A percentile compares a stretch with the other conserved stretches of the same genome.
Evolutionary conservation across 2,113 vertebrate genomes (phyloP).

Genomic region (Eulacestoma nigropectus): DNA sequence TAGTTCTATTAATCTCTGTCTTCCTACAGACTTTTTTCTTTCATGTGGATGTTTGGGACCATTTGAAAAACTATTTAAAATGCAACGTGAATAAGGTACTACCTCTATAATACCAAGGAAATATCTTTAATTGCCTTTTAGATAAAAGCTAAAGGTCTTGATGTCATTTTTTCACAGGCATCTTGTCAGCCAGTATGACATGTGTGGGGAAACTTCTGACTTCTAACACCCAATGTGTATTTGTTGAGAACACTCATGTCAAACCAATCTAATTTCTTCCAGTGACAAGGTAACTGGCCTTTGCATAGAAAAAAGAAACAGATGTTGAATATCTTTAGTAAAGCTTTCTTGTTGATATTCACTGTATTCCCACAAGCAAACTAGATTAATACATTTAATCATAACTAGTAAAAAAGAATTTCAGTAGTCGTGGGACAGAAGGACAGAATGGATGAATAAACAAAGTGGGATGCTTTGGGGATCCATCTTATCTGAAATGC

Average conservation of each 20-base stretch:
- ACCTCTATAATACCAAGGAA: background rate
- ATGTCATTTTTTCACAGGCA: background rate
- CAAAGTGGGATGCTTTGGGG: background rate
- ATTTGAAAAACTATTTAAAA: conserved; percentile 17
- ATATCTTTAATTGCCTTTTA: background rate
- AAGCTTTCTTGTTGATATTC: background rate
- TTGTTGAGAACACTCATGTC: background rate
- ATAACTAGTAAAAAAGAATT: background rate
- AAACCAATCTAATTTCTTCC: background rate
- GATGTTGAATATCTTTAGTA: background rate
- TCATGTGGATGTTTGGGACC: background rate
- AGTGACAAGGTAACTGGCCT: background rate
- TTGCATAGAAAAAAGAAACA: background rate
- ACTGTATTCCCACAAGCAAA: background rate
- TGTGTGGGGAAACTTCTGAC: background rate
- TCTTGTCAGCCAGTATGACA: background rate
- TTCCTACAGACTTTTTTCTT: background rate
- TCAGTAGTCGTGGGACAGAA: background rate
- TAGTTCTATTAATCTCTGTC: background rate
- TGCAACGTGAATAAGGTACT: background rate
- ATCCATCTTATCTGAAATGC: background rate
- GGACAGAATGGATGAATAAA: background rate
- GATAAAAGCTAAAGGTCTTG: background rate
- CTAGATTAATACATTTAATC: background rate
- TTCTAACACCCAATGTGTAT: background rate